Base-by-base conservation (phyloP, 2,113 vertebrate genomes). In the Axis porcinus region DNA sequence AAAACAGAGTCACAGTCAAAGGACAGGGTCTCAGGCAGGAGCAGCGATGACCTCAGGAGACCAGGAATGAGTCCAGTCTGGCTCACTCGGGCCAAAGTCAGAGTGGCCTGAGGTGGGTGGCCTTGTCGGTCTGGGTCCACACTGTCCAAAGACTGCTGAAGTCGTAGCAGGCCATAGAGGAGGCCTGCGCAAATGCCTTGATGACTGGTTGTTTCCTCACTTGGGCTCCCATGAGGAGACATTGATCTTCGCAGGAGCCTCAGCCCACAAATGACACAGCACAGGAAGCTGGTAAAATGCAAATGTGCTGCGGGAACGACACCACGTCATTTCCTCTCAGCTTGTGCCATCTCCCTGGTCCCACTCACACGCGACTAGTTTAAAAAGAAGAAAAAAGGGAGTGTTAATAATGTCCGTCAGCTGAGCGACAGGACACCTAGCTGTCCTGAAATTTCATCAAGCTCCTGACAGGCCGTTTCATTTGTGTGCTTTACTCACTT, bases 51-150 rank as follows among this genome's bases (percentile, higher is more conserved):
- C 15, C 11, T 5, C 23, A 19, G 11, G 40, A 40, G 40, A 4
- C 55, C 47, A 74, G 58, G 64, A 28, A 21, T 28, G 15, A 62
- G 47, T 70, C 60, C n/a, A 88, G 40, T 23, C 25, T 36, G 2
- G 36, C 4, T 95, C 86, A 43, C 27, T 43, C 74, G 25, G 25
- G 52, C 9, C 21, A 60, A 88, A 82, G 64, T 40, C 55, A 85
- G 45, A 62, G 33, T 36, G 58, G 47, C 58, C 25, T 64, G 52
- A 84, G 47, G 15, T 6, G 15, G 84, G 52, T 74, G 25, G 62
- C 25, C 64, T 13, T n/a, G 28, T 14, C 0, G 2, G 36, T 45
- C 36, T 45, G 2, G 52, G 25, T 79, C 60, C 3, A 40, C 0
- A 4, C 27, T 5, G 1, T 54, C 52, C 19, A 15, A 36, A 82